Evolutionary conservation across 1,140 invertebrate species (phyloP).

Genomic region (Heliconius melpomene): DNA sequence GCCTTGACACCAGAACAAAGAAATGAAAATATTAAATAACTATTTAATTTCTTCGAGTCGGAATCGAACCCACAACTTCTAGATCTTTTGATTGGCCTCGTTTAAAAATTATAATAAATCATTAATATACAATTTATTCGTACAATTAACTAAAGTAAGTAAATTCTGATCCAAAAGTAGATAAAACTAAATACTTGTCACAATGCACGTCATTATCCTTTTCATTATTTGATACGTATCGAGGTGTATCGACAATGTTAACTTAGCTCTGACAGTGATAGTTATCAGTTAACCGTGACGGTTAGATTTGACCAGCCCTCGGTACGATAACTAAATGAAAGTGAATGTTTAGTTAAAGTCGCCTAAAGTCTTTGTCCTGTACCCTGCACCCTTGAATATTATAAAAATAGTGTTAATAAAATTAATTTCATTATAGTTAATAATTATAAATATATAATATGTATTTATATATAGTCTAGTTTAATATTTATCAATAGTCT

Average conservation of each 20-base stretch:
- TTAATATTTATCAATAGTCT: background rate
- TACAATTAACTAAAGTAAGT: background rate
- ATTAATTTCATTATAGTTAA: background rate
- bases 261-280: slow-evolving; percentile 8
- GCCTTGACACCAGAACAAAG: too few species aligned
- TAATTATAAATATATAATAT: too few species aligned
- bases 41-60: too few species aligned
- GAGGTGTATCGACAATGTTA: background rate
- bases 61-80: too few species aligned
- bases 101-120: too few species aligned
- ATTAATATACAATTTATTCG: background rate
- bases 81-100: too few species aligned
- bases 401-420: background rate
- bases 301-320: background rate
- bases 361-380: slow-evolving; percentile 2
- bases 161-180: background rate
- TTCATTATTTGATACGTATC: background rate
- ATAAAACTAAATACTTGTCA: background rate
- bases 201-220: background rate
- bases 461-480: too few species aligned
- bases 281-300: slow-evolving; percentile 10
- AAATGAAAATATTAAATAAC: too few species aligned
- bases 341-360: background rate
- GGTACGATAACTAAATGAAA: background rate
- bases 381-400: background rate